Evolutionary conservation across 2,888 invertebrate species (phyloP).

Genomic region (Panzeria rudis): DNA sequence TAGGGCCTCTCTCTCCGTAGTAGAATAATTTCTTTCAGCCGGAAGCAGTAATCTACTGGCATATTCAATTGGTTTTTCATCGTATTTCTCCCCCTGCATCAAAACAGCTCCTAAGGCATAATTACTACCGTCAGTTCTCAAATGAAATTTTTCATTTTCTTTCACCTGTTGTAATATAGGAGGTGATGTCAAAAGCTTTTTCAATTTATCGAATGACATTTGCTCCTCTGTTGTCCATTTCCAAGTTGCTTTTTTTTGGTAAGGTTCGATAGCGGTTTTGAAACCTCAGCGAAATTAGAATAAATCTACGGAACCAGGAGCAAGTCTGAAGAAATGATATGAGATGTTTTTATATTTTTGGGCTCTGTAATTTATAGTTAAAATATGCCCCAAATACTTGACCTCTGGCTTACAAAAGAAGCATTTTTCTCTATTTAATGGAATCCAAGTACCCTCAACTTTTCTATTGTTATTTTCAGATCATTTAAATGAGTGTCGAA

Average conservation of each 20-base stretch:
- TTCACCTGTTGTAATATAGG: slow-evolving; percentile 19
- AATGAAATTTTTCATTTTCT: slow-evolving; percentile 44
- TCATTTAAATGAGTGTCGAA: no score
- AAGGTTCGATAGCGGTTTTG: no score
- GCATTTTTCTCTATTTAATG: no score
- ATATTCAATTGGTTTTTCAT: slow-evolving; percentile 55
- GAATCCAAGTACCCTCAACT: no score
- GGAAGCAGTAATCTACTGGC: slow-evolving; percentile 74
- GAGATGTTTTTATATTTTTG: no score
- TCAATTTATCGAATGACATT: slow-evolving; percentile 6
- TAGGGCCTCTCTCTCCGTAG: slow-evolving; percentile 81
- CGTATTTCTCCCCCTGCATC: no score
- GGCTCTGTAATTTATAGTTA: no score
- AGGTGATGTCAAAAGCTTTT: slow-evolving; percentile 31
- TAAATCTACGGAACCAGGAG: no score
- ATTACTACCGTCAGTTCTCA: slow-evolving; percentile 56
- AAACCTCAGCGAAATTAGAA: background rate
- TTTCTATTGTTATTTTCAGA: no score
- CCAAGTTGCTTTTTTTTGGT: slow-evolving; percentile 49
- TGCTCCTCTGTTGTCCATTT: slow-evolving; percentile 41
- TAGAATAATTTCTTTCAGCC: slow-evolving; percentile 80
- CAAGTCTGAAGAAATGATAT: no score
- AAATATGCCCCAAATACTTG: no score
- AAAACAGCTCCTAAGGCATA: slow-evolving; percentile 37
- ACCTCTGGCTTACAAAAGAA: no score